A percentile compares a stretch with the other conserved stretches of the same genome.
These are phyloP conservation scores for Cybosia mesomella DNA, from an alignment of 2,888 invertebrate genomes.

Conservation along the genomic window DNA sequence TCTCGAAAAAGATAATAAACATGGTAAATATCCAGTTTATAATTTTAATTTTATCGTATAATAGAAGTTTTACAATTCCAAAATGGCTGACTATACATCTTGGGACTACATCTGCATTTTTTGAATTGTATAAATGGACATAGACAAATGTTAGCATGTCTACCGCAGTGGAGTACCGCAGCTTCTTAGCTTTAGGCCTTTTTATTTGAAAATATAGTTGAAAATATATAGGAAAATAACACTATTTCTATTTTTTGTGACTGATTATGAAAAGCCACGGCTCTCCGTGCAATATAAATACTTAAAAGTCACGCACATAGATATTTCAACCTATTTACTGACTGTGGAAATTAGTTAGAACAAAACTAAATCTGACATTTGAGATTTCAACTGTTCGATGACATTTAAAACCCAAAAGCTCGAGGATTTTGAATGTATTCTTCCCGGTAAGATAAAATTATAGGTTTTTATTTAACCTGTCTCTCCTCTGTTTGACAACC, in stretches of 20 bases:
- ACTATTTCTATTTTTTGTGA: neutral
- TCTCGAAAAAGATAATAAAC: too few relatives aligned
- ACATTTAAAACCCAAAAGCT: too few relatives aligned
- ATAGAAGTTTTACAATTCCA: neutral
- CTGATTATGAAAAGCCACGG: constrained; percentile 1
- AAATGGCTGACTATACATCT: neutral
- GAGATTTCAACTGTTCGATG: neutral
- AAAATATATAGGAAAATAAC: neutral
- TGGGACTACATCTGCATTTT: constrained; percentile 5
- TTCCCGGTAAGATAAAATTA: too few relatives aligned
- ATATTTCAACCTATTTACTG: neutral
- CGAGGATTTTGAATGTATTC: too few relatives aligned
- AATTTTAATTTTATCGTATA: too few relatives aligned
- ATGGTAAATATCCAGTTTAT: too few relatives aligned
- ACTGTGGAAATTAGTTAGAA: neutral
- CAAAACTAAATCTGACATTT: neutral
- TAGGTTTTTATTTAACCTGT: too few relatives aligned
- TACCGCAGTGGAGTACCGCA: constrained; percentile 18
- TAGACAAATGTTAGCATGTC: constrained; percentile 35
- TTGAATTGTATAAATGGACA: constrained; percentile 16
- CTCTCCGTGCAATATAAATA: neutral
- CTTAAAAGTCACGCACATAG: neutral
- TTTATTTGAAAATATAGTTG: neutral
- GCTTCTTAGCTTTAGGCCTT: neutral
- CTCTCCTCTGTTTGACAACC: too few relatives aligned